Evolutionary conservation across 2,113 vertebrate genomes (phyloP).

Genomic region (Eudyptes chrysolophus): DNA sequence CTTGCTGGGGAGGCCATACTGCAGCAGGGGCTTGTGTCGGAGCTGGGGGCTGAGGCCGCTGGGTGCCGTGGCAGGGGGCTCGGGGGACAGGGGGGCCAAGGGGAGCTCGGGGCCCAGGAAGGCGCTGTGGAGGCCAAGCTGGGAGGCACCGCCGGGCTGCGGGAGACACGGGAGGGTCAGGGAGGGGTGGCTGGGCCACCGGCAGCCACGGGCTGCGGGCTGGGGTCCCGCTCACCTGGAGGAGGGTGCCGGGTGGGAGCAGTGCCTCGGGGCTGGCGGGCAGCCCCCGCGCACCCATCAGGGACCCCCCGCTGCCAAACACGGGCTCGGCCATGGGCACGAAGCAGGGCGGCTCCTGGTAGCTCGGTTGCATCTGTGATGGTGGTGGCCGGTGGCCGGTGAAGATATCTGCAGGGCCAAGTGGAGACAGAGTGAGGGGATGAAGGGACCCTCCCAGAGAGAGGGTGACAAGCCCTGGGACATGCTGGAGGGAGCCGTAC

Average conservation of each 20-base stretch:
- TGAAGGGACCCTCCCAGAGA: not conserved
- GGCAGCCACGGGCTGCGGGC: accelerated
- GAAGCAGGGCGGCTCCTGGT: conserved; percentile 63
- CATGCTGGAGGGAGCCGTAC: accelerated
- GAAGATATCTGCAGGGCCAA: conserved; percentile 73
- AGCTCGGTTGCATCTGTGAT: not conserved
- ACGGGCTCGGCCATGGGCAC: conserved; percentile 39
- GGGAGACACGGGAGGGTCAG: not conserved
- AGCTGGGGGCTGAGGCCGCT: too few relatives aligned
- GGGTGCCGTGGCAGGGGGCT: not conserved
- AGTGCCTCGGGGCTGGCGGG: not conserved
- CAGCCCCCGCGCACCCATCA: not conserved
- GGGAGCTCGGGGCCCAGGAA: conserved; percentile 58
- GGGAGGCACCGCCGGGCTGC: conserved; percentile 53
- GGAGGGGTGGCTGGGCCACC: not conserved
- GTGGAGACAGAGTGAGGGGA: not conserved
- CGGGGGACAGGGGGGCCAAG: conserved; percentile 20
- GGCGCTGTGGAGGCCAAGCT: conserved; percentile 18
- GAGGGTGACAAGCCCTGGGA: not conserved
- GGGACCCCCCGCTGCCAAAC: not conserved
- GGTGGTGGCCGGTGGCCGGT: conserved; percentile 17
- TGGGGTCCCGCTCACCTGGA: conserved; percentile 63
- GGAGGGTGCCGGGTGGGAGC: not conserved
- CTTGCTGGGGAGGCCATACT: too few relatives aligned
- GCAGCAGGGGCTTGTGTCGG: too few relatives aligned